A percentile compares a stretch with the other conserved stretches of the same genome.
phyloP scores from a whole-genome alignment of 2,113 vertebrate species.

The Sigmodon hispidus region DNA sequence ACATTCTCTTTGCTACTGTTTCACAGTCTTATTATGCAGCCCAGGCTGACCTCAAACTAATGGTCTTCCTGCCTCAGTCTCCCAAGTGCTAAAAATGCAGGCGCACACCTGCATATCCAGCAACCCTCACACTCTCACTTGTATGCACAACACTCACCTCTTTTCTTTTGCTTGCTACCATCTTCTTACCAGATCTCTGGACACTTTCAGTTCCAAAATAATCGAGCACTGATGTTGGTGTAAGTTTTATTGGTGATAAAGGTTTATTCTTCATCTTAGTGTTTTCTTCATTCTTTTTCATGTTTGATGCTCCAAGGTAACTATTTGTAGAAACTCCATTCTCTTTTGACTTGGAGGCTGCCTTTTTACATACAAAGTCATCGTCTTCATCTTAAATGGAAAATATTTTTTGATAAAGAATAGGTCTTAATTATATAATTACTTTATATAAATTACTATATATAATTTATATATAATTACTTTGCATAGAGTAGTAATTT shows the following conservation, averaged over 20 bases:
- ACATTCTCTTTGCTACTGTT: not conserved
- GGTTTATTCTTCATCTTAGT: conserved; percentile 84
- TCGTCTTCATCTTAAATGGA: conserved; percentile 93
- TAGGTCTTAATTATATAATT: conserved; percentile 19
- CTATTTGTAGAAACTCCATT: conserved; percentile 79
- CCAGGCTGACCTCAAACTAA: not conserved
- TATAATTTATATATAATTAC: too few relatives aligned
- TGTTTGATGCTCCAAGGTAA: conserved; percentile 54
- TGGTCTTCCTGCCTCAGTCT: not conserved
- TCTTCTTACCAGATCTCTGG: conserved; percentile 94
- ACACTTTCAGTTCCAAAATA: conserved; percentile 91
- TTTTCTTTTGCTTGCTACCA: conserved; percentile 94
- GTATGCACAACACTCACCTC: conserved; percentile 87
- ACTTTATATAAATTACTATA: too few relatives aligned
- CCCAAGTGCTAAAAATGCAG: not conserved
- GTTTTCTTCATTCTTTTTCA: conserved; percentile 82
- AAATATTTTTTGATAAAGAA: conserved; percentile 46
- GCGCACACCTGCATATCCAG: not conserved
- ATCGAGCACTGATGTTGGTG: conserved; percentile 91
- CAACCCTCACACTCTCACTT: not conserved
- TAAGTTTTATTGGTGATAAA: conserved; percentile 87
- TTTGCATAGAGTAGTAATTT: not conserved
- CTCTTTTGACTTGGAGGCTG: conserved; percentile 87
- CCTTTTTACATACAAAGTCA: conserved; percentile 89
- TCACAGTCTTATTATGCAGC: not conserved